phyloP scores from a whole-genome alignment of 2,113 vertebrate genomes.

The Origma solitaria region DNA sequence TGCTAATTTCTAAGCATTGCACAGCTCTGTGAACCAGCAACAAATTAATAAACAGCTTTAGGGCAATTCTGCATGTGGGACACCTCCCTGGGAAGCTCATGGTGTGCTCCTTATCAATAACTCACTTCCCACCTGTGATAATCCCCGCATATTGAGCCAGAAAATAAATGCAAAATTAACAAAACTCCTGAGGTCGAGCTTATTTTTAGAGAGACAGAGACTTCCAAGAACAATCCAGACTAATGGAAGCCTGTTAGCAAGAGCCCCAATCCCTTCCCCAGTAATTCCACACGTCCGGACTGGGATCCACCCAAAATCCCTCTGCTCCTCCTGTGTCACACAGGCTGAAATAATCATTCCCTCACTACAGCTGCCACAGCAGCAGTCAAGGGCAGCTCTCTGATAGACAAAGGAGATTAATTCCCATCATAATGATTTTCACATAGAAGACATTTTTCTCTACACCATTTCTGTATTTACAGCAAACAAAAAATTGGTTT shows the following conservation, averaged over 20 bases:
- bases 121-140: accelerated
- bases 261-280: neutral
- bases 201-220: neutral
- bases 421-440: neutral
- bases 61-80: neutral
- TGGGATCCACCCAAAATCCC: neutral
- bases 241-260: neutral
- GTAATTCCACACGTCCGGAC: neutral
- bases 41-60: neutral
- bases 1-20: neutral
- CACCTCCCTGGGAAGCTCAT: neutral
- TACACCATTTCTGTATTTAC: neutral
- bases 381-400: neutral
- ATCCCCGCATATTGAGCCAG: neutral
- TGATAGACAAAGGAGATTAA: neutral
- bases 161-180: neutral
- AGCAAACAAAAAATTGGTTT: neutral
- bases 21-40: neutral
- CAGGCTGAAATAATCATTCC: neutral
- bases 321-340: neutral
- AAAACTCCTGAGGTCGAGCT: neutral
- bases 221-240: neutral
- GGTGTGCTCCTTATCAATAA: neutral
- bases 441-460: neutral
- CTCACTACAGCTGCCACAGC: neutral